Conservation (phyloP, 2,113 vertebrate genomes). For the Tamias sibiricus region DNA sequence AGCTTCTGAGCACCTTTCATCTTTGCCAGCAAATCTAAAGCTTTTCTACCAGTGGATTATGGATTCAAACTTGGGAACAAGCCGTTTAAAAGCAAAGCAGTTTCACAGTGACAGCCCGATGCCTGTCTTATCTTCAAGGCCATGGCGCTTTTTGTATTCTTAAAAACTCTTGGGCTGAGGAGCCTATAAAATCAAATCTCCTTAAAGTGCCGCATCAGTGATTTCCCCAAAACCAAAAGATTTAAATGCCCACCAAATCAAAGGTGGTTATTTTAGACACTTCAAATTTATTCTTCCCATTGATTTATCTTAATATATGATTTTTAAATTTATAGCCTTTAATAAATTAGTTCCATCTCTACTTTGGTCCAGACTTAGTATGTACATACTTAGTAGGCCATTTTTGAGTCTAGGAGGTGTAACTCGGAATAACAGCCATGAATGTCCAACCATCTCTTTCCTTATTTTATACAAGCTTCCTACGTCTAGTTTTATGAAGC, state of each 20-base stretch:
- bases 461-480: neutral
- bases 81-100: slow-evolving; percentile 60
- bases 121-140: slow-evolving; percentile 50
- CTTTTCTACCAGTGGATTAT: slow-evolving; percentile 48
- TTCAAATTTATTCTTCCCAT: neutral
- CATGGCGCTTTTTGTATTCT: slow-evolving; percentile 46
- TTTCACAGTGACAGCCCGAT: slow-evolving; percentile 24
- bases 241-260: slow-evolving; percentile 54
- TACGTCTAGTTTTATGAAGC: slow-evolving; percentile 6
- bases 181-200: slow-evolving; percentile 57
- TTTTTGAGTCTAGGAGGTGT: neutral
- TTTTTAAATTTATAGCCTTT: slow-evolving; percentile 46
- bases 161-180: slow-evolving; percentile 41
- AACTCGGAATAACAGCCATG: neutral
- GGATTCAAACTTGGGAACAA: slow-evolving; percentile 47
- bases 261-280: slow-evolving; percentile 6
- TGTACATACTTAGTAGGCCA: neutral
- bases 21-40: neutral
- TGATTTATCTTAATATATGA: neutral
- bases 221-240: neutral
- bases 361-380: neutral
- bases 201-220: slow-evolving; percentile 47
- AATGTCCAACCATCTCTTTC: neutral
- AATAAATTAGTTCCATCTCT: neutral
- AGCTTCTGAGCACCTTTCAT: slow-evolving; percentile 49